These are phyloP conservation scores for Aporophyla lueneburgensis DNA, from an alignment of 2,888 invertebrate genomes.

Conservation along the genomic window DNA sequence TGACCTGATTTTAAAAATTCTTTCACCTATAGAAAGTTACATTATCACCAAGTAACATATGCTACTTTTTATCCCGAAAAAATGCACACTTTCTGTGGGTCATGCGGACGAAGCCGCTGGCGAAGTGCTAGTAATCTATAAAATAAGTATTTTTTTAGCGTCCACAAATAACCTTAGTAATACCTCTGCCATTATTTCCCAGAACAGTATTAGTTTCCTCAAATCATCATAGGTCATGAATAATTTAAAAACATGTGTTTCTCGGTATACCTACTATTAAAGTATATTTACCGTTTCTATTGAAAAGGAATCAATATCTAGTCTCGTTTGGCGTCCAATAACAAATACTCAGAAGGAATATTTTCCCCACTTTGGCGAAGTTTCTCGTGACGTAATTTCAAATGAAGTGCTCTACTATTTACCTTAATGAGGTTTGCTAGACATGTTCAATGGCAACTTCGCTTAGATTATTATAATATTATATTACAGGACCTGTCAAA, in stretches of 20 bases:
- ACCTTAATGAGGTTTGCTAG: slow-evolving; percentile 2
- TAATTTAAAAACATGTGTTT: background rate
- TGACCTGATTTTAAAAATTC: too few species aligned
- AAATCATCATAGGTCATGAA: slow-evolving; percentile 3
- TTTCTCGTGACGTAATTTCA: slow-evolving; percentile 13
- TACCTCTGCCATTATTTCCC: too few species aligned
- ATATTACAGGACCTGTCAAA: background rate
- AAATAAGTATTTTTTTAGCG: too few species aligned
- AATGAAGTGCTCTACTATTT: background rate
- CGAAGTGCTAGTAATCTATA: too few species aligned
- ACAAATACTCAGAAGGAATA: slow-evolving; percentile 14
- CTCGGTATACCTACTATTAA: background rate
- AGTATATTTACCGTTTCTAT: background rate
- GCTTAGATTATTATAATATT: background rate
- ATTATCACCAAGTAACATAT: too few species aligned
- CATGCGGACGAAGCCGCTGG: too few species aligned
- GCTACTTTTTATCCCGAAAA: too few species aligned
- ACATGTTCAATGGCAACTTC: background rate
- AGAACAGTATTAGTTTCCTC: background rate
- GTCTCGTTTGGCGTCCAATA: slow-evolving; percentile 18
- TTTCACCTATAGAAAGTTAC: too few species aligned
- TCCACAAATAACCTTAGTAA: too few species aligned
- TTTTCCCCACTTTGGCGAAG: slow-evolving; percentile 8
- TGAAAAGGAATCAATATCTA: slow-evolving; percentile 36
- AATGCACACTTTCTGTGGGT: too few species aligned